Conservation (phyloP, 2,113 vertebrate genomes). For the Alligator sinensis region DNA sequence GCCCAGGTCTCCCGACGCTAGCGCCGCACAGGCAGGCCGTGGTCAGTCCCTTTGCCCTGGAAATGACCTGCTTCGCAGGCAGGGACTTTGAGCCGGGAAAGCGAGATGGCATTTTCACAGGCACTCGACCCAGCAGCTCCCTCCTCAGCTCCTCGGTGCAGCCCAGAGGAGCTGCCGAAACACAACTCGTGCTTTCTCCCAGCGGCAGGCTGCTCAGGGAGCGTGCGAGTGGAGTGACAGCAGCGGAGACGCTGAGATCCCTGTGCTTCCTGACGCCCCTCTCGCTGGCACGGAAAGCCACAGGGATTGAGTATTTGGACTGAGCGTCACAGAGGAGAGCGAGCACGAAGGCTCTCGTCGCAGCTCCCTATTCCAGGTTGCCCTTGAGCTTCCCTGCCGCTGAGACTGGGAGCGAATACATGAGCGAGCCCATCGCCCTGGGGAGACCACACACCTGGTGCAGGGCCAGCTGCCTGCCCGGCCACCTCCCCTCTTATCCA, state of each 20-base stretch:
- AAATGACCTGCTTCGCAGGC: not conserved
- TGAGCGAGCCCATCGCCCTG: constrained; percentile 22
- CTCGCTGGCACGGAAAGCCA: not conserved
- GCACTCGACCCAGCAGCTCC: no score
- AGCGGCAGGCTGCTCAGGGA: not conserved
- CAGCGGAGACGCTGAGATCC: not conserved
- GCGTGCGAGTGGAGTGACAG: not conserved
- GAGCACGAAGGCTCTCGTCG: constrained; percentile 1
- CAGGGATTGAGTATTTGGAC: not conserved
- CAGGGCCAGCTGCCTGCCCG: constrained; percentile 10
- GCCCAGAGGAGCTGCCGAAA: not conserved
- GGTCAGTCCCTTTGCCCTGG: not conserved
- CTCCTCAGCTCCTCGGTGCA: not conserved
- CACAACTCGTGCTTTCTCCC: not conserved
- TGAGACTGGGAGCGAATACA: constrained; percentile 32
- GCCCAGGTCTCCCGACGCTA: not conserved
- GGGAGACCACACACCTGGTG: constrained; percentile 7
- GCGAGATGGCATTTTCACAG: not conserved
- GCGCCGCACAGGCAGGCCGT: not conserved
- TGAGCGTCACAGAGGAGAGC: constrained; percentile 24
- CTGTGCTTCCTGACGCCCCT: not conserved
- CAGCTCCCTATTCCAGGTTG: not conserved
- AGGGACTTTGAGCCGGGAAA: not conserved
- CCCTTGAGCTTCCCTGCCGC: constrained; percentile 31
- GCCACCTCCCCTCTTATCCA: constrained; percentile 19